These are phyloP conservation scores for Drosophila carrolli DNA, from an alignment of 1,140 invertebrate genomes.

Conservation along the genomic window DNA sequence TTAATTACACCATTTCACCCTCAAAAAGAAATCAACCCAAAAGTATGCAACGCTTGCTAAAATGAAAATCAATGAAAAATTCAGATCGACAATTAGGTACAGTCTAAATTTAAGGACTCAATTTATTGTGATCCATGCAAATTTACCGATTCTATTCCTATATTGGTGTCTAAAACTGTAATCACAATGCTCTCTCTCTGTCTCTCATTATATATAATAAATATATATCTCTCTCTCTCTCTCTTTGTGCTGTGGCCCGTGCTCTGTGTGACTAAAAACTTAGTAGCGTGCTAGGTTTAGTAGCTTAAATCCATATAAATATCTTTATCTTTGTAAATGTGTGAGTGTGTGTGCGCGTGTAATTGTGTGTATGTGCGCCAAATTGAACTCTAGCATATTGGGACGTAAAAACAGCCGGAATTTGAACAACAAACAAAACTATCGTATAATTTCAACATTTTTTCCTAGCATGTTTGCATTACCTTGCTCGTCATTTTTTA, in stretches of 20 bases:
- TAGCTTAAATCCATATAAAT: constrained; percentile 61
- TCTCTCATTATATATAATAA: constrained; percentile 58
- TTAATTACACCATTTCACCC: constrained; percentile 63
- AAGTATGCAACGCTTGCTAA: constrained; percentile 74
- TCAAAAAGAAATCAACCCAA: constrained; percentile 51
- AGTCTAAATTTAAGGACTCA: constrained; percentile 58
- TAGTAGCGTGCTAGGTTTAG: constrained; percentile 78
- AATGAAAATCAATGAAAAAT: constrained; percentile 45
- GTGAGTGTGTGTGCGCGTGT: constrained; percentile 38
- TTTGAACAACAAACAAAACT: constrained; percentile 53
- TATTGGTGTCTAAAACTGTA: constrained; percentile 80
- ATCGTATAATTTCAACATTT: constrained; percentile 57
- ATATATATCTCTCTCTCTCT: constrained; percentile 48
- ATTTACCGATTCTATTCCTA: constrained; percentile 49
- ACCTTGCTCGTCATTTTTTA: constrained; percentile 53
- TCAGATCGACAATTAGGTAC: constrained; percentile 67
- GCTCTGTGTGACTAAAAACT: constrained; percentile 68
- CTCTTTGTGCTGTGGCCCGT: constrained; percentile 75
- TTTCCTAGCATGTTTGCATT: constrained; percentile 73
- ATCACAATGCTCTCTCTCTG: constrained; percentile 62
- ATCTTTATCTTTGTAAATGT: constrained; percentile 20
- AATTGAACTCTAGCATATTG: constrained; percentile 42
- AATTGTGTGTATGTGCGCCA: constrained; percentile 39
- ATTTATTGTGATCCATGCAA: constrained; percentile 49
- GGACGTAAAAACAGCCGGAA: constrained; percentile 44